Conservation (phyloP, 2,888 invertebrate genomes). For the Andrena bucephala region DNA sequence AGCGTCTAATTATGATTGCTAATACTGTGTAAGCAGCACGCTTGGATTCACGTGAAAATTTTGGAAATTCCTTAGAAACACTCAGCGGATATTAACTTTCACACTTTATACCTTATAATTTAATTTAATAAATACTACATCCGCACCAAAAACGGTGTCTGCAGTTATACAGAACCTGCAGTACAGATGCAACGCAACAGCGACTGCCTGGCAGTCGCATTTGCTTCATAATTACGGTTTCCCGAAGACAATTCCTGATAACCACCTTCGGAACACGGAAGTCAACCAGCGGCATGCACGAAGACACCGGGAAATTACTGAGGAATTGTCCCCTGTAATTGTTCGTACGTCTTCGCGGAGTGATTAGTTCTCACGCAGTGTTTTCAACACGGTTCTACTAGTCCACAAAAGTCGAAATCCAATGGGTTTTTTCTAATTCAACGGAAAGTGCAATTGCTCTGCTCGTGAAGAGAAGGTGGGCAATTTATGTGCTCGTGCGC, state of each 20-base stretch:
- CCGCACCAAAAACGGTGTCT: neutral
- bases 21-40: neutral
- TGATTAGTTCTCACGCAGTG: conserved; percentile 38
- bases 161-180: neutral
- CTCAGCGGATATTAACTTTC: neutral
- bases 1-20: conserved; percentile 21
- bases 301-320: conserved; percentile 67
- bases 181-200: neutral
- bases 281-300: conserved; percentile 64
- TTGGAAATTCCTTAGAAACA: neutral
- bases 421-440: neutral
- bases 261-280: conserved; percentile 68
- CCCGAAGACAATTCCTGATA: conserved; percentile 51
- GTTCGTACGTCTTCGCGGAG: conserved; percentile 44
- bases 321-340: conserved; percentile 53
- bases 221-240: conserved; percentile 51
- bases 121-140: no score
- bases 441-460: no score
- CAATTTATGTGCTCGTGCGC: neutral
- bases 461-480: no score
- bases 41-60: neutral
- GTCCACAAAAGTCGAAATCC: neutral
- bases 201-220: neutral
- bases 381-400: neutral
- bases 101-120: neutral